A percentile compares a stretch with the other conserved stretches of the same genome.
phyloP scores from a whole-genome alignment of 2,113 vertebrate species.

The Crotalus helleri region DNA sequence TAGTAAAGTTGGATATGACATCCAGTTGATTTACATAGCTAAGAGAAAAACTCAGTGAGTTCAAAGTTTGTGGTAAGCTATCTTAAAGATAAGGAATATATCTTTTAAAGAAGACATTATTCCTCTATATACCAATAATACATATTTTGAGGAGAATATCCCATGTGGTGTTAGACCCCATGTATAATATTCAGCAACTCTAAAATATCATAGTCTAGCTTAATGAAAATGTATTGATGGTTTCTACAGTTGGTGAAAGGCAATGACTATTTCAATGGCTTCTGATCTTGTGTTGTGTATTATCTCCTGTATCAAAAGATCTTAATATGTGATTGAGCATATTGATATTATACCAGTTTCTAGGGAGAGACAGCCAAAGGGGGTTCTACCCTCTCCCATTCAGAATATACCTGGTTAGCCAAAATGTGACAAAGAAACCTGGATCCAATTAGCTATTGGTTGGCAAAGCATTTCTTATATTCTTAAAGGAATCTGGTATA shows the following conservation, averaged over 20 bases:
- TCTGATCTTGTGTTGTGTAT: not conserved
- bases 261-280: not conserved
- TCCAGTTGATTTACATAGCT: not conserved
- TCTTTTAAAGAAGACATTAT: not conserved
- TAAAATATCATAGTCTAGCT: not conserved
- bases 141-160: not conserved
- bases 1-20: no score
- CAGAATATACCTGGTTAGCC: not conserved
- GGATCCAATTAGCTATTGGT: not conserved
- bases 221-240: not conserved
- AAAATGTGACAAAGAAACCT: not conserved
- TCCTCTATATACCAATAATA: not conserved
- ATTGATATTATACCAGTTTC: not conserved
- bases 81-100: not conserved
- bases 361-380: not conserved
- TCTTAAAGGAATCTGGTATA: not conserved
- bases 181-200: not conserved
- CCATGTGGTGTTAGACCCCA: not conserved
- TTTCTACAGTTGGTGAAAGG: constrained; percentile 33
- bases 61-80: not conserved
- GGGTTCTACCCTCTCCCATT: not conserved
- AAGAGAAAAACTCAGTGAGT: not conserved
- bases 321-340: not conserved
- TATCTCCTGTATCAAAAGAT: not conserved
- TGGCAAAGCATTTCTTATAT: not conserved